phyloP scores from a whole-genome alignment of 1,140 invertebrate species.

The Meloidogyne chitwoodi region DNA sequence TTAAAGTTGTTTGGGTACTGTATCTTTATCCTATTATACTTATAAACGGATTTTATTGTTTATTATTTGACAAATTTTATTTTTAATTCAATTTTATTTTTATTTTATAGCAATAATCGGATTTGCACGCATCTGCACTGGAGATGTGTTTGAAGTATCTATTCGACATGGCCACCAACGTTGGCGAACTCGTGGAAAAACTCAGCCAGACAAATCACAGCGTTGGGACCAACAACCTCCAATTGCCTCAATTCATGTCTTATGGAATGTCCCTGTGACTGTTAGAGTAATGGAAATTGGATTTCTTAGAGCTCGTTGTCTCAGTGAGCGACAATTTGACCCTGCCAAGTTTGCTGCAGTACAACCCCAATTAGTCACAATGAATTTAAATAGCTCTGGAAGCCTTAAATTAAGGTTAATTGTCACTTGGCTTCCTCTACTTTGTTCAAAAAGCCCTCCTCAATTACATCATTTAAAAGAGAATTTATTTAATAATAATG shows the following conservation, averaged over 20 bases:
- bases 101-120: constrained; percentile 43
- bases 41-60: too few species aligned
- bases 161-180: constrained; percentile 68
- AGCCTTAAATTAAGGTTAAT: constrained; percentile 69
- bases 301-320: constrained; percentile 63
- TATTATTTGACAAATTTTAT: too few species aligned
- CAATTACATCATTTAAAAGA: background rate
- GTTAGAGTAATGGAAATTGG: constrained; percentile 67
- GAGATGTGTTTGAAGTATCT: constrained; percentile 67
- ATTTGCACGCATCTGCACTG: constrained; percentile 40
- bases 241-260: constrained; percentile 62
- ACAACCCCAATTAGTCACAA: constrained; percentile 69
- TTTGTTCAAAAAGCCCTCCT: constrained; percentile 39
- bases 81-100: background rate
- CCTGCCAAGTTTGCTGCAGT: constrained; percentile 67
- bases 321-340: constrained; percentile 69
- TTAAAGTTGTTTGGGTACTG: too few species aligned
- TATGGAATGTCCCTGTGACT: constrained; percentile 65
- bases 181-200: constrained; percentile 66
- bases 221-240: constrained; percentile 65
- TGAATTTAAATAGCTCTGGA: constrained; percentile 68
- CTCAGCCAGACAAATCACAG: constrained; percentile 66
- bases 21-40: too few species aligned
- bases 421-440: constrained; percentile 67
- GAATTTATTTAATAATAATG: background rate